Evolutionary conservation across 2,888 invertebrate genomes (phyloP), one percentile per base, ranked within the genome.

Genomic region (Thumatha senex): DNA sequence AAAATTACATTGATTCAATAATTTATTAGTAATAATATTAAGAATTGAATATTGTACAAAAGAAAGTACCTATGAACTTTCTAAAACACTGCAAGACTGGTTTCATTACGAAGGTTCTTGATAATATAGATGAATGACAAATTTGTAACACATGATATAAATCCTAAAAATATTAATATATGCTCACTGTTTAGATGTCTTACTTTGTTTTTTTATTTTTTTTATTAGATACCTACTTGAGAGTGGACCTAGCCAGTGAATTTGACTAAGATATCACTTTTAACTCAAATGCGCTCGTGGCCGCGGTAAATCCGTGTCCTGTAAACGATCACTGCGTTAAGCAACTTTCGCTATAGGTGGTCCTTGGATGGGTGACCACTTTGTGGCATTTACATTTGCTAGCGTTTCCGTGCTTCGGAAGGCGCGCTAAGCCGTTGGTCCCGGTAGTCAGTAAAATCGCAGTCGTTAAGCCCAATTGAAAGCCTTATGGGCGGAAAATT

Each of bases 101-200:
- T 61, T 61, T 56, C 54, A 46, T 51, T 52, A 59, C 11, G 18
- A 53, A 56, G 53, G 53, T 58, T 36, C 48, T 53, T 53, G 48
- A 45, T 34, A 38, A 43, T 55, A 11, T 40, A 45, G 24, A 54
- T 41, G 47, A 56, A 54, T 58, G 51, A 54, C 1, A 56, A 63
- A 52, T 62, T 42, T 52, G 48, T 58, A 46, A 58, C 50, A 56
- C 49, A 72, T 71, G 63, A 63, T 72, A 57, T 68, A 24, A 4
- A 70, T 61, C 56, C 65, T 70, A 76, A 70, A 72, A 81, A 78
- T 65, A 65, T 62, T n/a, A 66, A 65, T 67, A 80, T 82, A 85
- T 81, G 84, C 82, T 86, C 85, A 86, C 74, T 83, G 76, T 81
- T 78, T 84, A 82, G 76, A 72, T 79, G 76, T 79, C 75, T 46